Evolutionary conservation across 1,140 invertebrate genomes (phyloP).

Genomic region (Goniozus legneri): DNA sequence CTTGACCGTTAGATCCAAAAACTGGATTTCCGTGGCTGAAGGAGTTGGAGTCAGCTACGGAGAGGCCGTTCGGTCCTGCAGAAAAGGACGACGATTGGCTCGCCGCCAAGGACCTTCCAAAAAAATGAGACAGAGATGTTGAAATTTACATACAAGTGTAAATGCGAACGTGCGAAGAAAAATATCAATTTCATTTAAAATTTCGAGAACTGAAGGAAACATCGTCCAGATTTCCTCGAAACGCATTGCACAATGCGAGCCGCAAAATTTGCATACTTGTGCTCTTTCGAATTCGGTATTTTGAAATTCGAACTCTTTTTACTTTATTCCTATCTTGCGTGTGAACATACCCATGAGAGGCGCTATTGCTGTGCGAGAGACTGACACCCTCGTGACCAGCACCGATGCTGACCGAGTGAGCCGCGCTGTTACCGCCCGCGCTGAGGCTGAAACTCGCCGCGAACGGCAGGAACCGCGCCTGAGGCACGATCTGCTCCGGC

Average conservation of each 20-base stretch:
- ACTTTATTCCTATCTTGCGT: too few species aligned
- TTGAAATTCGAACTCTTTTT: too few species aligned
- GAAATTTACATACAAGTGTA: too few species aligned
- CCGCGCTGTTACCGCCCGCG: constrained; percentile 27
- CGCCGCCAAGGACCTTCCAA: constrained; percentile 27
- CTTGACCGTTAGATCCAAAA: constrained; percentile 21
- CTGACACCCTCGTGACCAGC: constrained; percentile 36
- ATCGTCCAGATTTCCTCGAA: constrained; percentile 7
- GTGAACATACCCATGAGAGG: too few species aligned
- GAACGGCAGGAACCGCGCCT: constrained; percentile 39
- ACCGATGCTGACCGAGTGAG: constrained; percentile 40
- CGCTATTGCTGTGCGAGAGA: constrained; percentile 40
- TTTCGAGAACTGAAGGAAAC: background rate
- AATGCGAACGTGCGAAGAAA: too few species aligned
- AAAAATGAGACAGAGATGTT: too few species aligned
- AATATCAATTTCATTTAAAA: background rate
- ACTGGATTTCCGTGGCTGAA: constrained; percentile 29
- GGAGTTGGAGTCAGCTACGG: constrained; percentile 28
- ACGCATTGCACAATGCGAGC: constrained; percentile 1
- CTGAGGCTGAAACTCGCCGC: constrained; percentile 39
- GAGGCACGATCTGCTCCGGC: constrained; percentile 20
- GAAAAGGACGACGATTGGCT: constrained; percentile 44
- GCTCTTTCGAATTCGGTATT: too few species aligned
- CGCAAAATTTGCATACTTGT: too few species aligned
- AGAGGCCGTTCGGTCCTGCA: constrained; percentile 34